A percentile compares a stretch with the other conserved stretches of the same genome.
phyloP scores from a whole-genome alignment of 2,797 vertebrate genomes.

The Malurus leucopterus region DNA sequence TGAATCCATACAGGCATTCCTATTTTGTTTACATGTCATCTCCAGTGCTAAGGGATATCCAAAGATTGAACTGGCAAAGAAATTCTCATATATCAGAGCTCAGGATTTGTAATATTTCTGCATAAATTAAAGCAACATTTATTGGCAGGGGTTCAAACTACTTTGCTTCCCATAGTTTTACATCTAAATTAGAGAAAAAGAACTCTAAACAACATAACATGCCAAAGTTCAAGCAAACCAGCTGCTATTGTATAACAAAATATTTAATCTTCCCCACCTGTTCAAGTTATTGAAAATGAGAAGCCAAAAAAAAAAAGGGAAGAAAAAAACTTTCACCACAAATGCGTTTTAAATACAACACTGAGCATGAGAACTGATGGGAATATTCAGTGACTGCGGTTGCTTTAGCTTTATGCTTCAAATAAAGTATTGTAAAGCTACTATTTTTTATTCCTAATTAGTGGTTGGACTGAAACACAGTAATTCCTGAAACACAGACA shows the following conservation, averaged over 20 bases:
- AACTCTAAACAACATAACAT: background rate
- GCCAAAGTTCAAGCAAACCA: conserved; percentile 24
- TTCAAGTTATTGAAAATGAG: background rate
- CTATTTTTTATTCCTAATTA: background rate
- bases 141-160: background rate
- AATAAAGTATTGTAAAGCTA: background rate
- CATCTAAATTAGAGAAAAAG: conserved; percentile 12
- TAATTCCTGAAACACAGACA: background rate
- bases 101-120: background rate
- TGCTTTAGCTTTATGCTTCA: background rate
- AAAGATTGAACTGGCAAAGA: background rate
- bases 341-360: background rate
- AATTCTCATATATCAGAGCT: background rate
- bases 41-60: background rate
- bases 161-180: conserved; percentile 2
- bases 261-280: conserved; percentile 24
- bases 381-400: background rate
- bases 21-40: background rate
- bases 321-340: background rate
- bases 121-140: conserved; percentile 21
- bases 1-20: background rate
- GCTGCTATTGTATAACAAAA: background rate
- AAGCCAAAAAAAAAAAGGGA: background rate
- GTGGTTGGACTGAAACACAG: background rate
- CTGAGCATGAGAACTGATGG: background rate